Evolutionary conservation across 2,888 invertebrate species (phyloP), one percentile per base, ranked within the genome.

Genomic region (Conistra vaccinii): DNA sequence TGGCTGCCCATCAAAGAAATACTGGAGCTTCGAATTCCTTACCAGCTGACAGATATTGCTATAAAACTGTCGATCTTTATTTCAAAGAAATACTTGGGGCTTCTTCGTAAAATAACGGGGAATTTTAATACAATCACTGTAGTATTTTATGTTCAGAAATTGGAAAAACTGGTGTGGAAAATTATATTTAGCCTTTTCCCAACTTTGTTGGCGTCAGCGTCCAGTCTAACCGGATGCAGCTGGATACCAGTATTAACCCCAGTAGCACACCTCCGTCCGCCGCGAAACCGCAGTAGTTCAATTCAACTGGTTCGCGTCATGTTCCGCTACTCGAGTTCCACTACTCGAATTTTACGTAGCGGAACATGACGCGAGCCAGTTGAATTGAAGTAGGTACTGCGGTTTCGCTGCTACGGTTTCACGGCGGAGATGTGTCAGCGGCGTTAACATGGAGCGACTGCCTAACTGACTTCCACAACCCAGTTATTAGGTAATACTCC

Each of bases 1-100:
- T 80, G 77, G 80, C 70, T 32, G 14, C 3, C 32, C 12, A 51
- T 66, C 70, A 73, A 68, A n/a, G 17, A 61, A 57, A 80, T 73
- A 26, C 26, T n/a, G 42, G 14, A 62, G 51, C n/a, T 57, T 57
- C 20, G 53, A 73, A 77, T 62, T 75, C 29, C 32, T 29, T 62
- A 20, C 17, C 48, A 75, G 14, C 48, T 57, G 55, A 81, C 14
- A 42, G 67, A 62, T 45, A 51, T 45, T 58, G 26, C 29, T n/a
- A 67, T 68, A 29, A 35, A 35, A 67, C 62, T 26, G 7, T 3
- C 23, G 55, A 76, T 57, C n/a, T 58, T 76, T 62, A 68, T 63
- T 78, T 76, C 60, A 74, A 75, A 66, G 39, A 66, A 48, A 48
- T 48, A 80, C 14, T 61, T 23, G 20, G 35, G 14, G 42, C 23